These are phyloP conservation scores for Pomacea canaliculata DNA, from an alignment of 2,888 invertebrate species.

Conservation along the genomic window DNA sequence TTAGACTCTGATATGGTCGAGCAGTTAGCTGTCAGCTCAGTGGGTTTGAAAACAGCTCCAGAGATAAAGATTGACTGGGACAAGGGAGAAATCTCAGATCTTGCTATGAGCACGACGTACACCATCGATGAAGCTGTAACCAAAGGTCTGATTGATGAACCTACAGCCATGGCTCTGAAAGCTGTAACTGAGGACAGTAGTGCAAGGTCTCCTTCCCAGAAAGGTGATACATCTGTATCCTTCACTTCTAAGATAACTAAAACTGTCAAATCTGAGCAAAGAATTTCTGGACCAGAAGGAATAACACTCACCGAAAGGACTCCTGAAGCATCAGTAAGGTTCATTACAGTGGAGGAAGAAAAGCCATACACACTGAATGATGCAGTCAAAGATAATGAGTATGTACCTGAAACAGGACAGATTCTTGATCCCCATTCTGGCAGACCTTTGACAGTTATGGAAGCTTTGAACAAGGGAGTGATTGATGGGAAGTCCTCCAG, in stretches of 20 bases:
- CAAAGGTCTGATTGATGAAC: conserved; percentile 50
- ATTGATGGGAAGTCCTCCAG: conserved; percentile 51
- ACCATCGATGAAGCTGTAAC: conserved; percentile 82
- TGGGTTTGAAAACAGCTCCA: conserved; percentile 35
- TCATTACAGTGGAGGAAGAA: conserved; percentile 17
- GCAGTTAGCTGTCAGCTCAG: conserved; percentile 70
- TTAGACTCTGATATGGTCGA: conserved; percentile 78
- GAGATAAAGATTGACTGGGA: conserved; percentile 77
- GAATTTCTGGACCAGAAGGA: neutral
- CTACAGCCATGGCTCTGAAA: conserved; percentile 50
- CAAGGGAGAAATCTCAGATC: conserved; percentile 75
- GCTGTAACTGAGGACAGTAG: conserved; percentile 30
- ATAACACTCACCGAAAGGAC: neutral
- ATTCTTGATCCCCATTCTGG: conserved; percentile 51
- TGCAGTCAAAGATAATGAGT: conserved; percentile 33
- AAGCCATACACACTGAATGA: conserved; percentile 38
- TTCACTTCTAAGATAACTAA: neutral
- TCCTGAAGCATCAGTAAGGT: neutral
- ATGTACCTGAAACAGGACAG: conserved; percentile 34
- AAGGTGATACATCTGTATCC: neutral
- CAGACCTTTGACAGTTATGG: conserved; percentile 70
- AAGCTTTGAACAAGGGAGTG: conserved; percentile 72
- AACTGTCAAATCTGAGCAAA: neutral
- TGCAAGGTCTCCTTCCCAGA: neutral
- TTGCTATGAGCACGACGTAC: conserved; percentile 79